Conservation (phyloP, 1,140 invertebrate genomes). For the Cyclina sinensis region DNA sequence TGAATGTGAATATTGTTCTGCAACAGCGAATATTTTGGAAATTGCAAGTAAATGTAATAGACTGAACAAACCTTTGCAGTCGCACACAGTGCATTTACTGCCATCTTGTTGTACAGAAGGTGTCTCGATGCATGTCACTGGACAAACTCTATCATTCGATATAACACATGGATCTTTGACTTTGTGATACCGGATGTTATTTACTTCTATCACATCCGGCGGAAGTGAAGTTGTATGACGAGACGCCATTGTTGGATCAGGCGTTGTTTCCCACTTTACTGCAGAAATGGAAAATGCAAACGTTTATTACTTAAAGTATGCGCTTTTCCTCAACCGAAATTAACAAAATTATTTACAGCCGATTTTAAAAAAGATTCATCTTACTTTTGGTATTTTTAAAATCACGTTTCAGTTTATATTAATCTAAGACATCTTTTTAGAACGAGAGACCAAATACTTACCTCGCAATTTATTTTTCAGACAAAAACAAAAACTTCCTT, state of each 20-base stretch:
- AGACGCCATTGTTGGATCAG: neutral
- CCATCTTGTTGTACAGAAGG: conserved; percentile 15
- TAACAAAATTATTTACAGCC: no score
- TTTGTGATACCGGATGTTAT: conserved; percentile 60
- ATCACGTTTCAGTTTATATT: no score
- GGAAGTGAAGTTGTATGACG: conserved; percentile 11
- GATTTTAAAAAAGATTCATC: no score
- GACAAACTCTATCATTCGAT: conserved; percentile 51
- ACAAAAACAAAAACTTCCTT: no score
- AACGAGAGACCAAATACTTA: no score
- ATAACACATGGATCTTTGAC: conserved; percentile 59
- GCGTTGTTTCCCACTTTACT: conserved; percentile 48
- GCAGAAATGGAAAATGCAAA: neutral
- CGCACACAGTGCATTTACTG: conserved; percentile 40
- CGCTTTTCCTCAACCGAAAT: no score
- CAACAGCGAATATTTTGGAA: neutral
- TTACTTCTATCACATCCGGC: conserved; percentile 39
- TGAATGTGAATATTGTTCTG: neutral
- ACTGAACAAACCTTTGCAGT: conserved; percentile 35
- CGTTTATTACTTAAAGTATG: no score
- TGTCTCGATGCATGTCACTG: conserved; percentile 28
- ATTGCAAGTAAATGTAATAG: neutral
- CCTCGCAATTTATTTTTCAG: no score
- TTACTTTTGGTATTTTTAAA: no score
- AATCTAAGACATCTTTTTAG: no score